Base-by-base conservation (phyloP, 2,888 invertebrate genomes). In the Endotricha flammealis region DNA sequence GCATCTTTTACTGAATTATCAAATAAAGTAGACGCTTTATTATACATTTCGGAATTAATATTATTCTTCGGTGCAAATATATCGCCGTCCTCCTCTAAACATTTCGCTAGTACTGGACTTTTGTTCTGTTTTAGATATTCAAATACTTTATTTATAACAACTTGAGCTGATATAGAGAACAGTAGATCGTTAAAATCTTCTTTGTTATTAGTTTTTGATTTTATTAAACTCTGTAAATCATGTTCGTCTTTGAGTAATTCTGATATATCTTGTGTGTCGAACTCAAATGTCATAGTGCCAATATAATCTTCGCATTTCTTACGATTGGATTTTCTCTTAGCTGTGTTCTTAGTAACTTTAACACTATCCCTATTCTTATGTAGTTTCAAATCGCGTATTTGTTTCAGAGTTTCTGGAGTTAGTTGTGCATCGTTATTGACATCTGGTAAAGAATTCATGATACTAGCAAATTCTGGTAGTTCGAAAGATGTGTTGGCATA, bases 371-470 rank as follows among this genome's bases (percentile, higher is more conserved):
- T 76, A 46, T 45, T 48, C 33, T 82, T 86, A 42, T 55, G 79
- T 3, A 82, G 42, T 43, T 85, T 82, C 1, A 87, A 41, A 47
- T 87, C 87, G 1, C 86, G 62, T 4, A 87, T 83, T 36, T 87
- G 87, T 62, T 77, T 85, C 2, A 87, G 40, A 0, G 86, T 87
- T 50, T 87, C 87, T 0, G 83, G 86, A 0, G 87, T 83, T 0
- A 87, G 36, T 40, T 86, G 85, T 0, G 79, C 69, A 44, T 85
- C 86, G 33, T 63, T 75, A 16, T 69, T 75, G 0, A 74, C 73
- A 10, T 82, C 85, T 0, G 85, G 83, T 2, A 85, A 16, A 16
- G 62, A 81, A 12, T 57, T 78, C 71, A 85, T 76, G 0, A 85
- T 79, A 0, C 83, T 76, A 0, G 78, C 81, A 30, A 83, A 77